Evolutionary conservation across 2,113 vertebrate genomes (phyloP).

Genomic region (Mastomys coucha): DNA sequence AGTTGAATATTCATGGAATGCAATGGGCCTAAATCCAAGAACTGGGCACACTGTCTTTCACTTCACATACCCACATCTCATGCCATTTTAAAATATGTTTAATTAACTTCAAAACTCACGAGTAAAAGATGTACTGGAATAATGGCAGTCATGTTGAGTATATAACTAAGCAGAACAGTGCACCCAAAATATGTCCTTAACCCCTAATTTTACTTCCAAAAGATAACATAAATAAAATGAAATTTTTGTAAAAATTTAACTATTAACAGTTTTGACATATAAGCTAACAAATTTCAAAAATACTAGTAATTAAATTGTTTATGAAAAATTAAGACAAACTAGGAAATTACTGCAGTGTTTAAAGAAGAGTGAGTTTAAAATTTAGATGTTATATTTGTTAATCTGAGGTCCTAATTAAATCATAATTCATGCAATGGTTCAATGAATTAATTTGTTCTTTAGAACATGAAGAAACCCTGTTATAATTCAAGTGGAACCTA

Average conservation of each 20-base stretch:
- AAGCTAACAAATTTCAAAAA: not conserved
- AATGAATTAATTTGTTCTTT: not conserved
- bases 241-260: not conserved
- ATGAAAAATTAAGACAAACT: not conserved
- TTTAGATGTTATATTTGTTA: not conserved
- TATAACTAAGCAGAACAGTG: not conserved
- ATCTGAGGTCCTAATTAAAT: not conserved
- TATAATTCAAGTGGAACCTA: not conserved
- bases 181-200: not conserved
- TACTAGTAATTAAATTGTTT: not conserved
- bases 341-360: not conserved
- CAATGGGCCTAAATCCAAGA: fast-evolving
- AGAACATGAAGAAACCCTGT: not conserved
- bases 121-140: not conserved
- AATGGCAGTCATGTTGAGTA: not conserved
- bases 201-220: not conserved
- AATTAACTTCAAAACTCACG: not conserved
- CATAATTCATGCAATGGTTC: not conserved
- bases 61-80: not conserved
- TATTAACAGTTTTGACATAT: not conserved
- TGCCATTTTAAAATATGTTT: not conserved
- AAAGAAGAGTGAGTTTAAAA: not conserved
- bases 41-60: not conserved
- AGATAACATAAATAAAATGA: not conserved
- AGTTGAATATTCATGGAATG: not conserved